Base-by-base conservation (phyloP, 2,888 invertebrate species). In the Pharmacophagus antenor region DNA sequence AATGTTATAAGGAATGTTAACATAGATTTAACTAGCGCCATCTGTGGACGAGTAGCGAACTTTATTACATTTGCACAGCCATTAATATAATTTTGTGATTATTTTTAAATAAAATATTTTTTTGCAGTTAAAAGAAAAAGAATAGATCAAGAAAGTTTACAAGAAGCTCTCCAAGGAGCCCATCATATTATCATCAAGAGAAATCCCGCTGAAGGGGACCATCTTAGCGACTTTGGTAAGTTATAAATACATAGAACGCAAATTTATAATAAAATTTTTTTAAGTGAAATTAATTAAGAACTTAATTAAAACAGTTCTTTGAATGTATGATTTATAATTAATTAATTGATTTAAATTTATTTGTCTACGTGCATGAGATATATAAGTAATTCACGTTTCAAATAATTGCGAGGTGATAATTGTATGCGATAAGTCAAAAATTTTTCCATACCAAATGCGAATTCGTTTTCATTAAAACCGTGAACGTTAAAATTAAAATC, bases 151-250 rank as follows among this genome's bases (percentile, higher is more conserved):
- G 75, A 80, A 27, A 72, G 70, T 18, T 66, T 89, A 51, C 82
- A 70, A 70, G 77, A 75, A 61, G 88, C 83, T 63, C 82, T 91
- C 52, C 84, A 82, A 67, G 91, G 91, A 37, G 93, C 93, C 54
- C 94, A 94, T 66, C 97, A 97, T 78, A 93, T 97, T 62, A 94
- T 97, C 69, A 97, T 94, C 84, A 95, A 94, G 78, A 91, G 95
- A 70, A 90, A 92, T 62, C 85, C 84, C 12, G 78, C 82, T 2
- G 82, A 91, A 7, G 85, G 86, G 0, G 95, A 95, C 70, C 94
- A 94, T 73, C 89, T 93, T 66, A 94, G 95, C 77, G 97, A 97
- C 89, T 97, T 95, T 82, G 95, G 97, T 97, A 85, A 93, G 94
- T 71, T 10, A 1, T 31, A 31, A 31, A 2, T n/a, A n/a, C 31